Conservation (phyloP, 2,888 invertebrate genomes). For the Coenonympha glycerion region DNA sequence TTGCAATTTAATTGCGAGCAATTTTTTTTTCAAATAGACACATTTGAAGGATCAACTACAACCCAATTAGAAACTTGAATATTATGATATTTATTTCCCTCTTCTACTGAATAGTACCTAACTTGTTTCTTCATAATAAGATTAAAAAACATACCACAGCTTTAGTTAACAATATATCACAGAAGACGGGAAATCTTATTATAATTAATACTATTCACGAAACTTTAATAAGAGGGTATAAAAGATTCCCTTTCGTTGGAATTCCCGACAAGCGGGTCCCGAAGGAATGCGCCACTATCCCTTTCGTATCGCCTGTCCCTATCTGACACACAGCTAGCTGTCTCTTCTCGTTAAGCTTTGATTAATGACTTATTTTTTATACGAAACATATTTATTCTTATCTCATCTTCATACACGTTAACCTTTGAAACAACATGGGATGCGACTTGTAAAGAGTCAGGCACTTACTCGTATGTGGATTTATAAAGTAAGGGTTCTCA, state of each 20-base stretch:
- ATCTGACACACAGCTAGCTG: slow-evolving; percentile 33
- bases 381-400: slow-evolving; percentile 32
- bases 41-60: too few species aligned
- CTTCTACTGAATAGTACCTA: too few species aligned
- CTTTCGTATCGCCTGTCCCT: slow-evolving; percentile 43
- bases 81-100: background rate
- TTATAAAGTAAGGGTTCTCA: background rate
- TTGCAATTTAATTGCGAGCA: too few species aligned
- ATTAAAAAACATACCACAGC: too few species aligned
- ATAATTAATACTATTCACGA: slow-evolving; percentile 47
- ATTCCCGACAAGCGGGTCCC: slow-evolving; percentile 47
- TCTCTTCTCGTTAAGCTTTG: slow-evolving; percentile 60
- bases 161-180: slow-evolving; percentile 37
- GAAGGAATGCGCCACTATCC: slow-evolving; percentile 57
- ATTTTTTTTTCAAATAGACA: too few species aligned
- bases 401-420: slow-evolving; percentile 48
- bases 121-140: too few species aligned
- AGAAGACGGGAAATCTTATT: slow-evolving; percentile 38
- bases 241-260: slow-evolving; percentile 60
- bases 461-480: background rate
- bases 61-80: too few species aligned
- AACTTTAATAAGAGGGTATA: slow-evolving; percentile 45
- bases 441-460: background rate
- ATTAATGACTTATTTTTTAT: slow-evolving; percentile 53
- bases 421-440: slow-evolving; percentile 20